A percentile compares a stretch with the other conserved stretches of the same genome.
These are phyloP conservation scores for Xerus rutilus DNA, from an alignment of 2,797 vertebrate genomes.

Conservation along the genomic window DNA sequence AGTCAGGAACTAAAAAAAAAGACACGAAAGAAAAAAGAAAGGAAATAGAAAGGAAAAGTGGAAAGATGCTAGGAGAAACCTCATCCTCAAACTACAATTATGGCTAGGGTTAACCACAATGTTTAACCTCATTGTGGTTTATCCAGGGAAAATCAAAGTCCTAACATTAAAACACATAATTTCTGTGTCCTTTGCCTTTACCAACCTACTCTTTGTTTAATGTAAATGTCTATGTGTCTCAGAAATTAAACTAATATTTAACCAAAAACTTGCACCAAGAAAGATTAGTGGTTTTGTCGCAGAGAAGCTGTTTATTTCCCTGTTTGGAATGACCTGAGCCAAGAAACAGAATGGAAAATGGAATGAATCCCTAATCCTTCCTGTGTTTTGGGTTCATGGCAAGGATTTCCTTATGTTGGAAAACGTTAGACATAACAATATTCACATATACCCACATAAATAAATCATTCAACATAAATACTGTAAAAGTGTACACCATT, in stretches of 20 bases:
- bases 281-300: neutral
- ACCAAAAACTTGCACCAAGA: neutral
- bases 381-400: neutral
- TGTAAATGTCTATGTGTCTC: neutral
- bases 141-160: neutral
- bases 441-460: neutral
- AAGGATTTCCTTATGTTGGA: constrained; percentile 15
- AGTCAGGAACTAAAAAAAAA: neutral
- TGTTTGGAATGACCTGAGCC: neutral
- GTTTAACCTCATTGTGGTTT: neutral
- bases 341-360: constrained; percentile 40
- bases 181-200: neutral
- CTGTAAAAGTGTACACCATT: neutral
- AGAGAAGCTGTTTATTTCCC: constrained; percentile 26
- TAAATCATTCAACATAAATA: neutral
- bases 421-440: neutral
- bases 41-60: neutral
- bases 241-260: neutral
- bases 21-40: too few species aligned
- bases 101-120: neutral
- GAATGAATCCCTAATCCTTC: neutral
- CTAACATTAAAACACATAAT: neutral
- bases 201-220: neutral
- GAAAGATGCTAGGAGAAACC: neutral
- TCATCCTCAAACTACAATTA: neutral